phyloP scores from a whole-genome alignment of 2,888 invertebrate species.

The Achlya flavicornis region DNA sequence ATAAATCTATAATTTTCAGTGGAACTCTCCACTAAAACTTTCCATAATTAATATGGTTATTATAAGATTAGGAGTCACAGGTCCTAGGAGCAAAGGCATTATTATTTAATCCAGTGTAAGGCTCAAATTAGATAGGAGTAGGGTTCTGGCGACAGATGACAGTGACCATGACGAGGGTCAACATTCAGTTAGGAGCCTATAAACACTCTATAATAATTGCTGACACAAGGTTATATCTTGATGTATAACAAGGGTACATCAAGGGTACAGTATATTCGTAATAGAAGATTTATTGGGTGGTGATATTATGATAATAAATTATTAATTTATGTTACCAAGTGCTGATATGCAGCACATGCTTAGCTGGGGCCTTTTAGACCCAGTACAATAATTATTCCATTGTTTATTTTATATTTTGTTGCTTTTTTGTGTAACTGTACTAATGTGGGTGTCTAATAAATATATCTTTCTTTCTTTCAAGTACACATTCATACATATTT shows the following conservation, averaged over 20 bases:
- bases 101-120: conserved; percentile 44
- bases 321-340: no score
- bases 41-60: neutral
- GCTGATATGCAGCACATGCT: no score
- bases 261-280: neutral
- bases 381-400: no score
- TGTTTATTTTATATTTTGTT: no score
- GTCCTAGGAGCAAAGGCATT: conserved; percentile 26
- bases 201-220: conserved; percentile 31
- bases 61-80: conserved; percentile 7
- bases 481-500: no score
- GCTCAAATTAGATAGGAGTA: conserved; percentile 39
- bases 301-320: no score
- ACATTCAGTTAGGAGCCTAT: conserved; percentile 28
- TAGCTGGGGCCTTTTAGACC: no score
- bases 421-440: no score
- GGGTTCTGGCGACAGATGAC: conserved; percentile 46
- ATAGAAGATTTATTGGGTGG: neutral
- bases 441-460: no score
- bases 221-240: conserved; percentile 14
- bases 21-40: neutral
- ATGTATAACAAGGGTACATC: neutral
- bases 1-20: neutral
- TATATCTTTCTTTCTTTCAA: no score
- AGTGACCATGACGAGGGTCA: conserved; percentile 44